Evolutionary conservation across 2,113 vertebrate genomes (phyloP).

Genomic region (Sylvilagus bachmani): DNA sequence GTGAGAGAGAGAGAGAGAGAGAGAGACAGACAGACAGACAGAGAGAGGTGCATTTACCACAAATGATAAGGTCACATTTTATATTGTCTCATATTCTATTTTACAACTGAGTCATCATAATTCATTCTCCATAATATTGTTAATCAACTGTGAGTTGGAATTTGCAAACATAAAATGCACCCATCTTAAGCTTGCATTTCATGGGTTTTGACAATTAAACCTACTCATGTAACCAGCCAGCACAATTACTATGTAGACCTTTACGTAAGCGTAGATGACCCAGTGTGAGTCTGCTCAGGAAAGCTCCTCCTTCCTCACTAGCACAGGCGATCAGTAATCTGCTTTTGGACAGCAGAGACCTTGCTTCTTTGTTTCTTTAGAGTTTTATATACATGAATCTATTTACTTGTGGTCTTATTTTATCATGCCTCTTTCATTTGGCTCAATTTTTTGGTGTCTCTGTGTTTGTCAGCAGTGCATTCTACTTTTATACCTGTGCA

Average conservation of each 20-base stretch:
- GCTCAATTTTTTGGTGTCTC: background rate
- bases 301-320: background rate
- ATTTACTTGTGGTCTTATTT: background rate
- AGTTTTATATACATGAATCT: background rate
- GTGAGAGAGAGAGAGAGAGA: too few species aligned
- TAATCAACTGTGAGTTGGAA: background rate
- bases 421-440: background rate
- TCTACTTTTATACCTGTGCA: background rate
- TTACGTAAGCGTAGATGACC: background rate
- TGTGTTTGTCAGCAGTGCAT: background rate
- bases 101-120: background rate
- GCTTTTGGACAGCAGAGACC: background rate
- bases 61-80: background rate
- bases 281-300: background rate
- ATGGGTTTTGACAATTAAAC: background rate
- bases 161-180: background rate
- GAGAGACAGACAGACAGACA: too few species aligned
- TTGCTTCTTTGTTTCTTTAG: background rate
- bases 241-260: background rate
- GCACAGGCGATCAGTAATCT: background rate
- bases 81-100: background rate
- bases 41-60: background rate
- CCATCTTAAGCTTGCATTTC: background rate
- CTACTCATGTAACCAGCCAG: background rate
- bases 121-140: background rate